Evolutionary conservation across 2,113 vertebrate genomes (phyloP).

Genomic region (Oxyruncus cristatus): DNA sequence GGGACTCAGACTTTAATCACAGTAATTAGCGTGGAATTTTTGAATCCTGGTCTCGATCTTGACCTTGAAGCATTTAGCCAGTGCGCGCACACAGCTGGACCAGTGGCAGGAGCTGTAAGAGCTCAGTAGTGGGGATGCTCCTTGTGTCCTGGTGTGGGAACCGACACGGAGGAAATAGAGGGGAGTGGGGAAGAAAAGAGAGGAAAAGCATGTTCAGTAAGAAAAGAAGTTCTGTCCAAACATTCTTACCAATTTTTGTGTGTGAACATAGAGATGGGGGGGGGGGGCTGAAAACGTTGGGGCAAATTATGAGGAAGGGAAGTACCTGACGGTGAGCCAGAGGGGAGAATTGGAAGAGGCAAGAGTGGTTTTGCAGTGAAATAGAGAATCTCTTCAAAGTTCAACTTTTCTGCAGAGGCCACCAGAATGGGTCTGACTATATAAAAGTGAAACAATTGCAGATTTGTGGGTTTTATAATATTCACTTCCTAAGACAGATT

Average conservation of each 20-base stretch:
- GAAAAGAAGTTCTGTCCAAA: neutral
- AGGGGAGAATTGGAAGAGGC: neutral
- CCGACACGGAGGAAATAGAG: neutral
- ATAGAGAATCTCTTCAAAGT: neutral
- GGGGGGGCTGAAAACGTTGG: neutral
- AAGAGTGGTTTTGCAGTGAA: neutral
- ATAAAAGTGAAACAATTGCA: neutral
- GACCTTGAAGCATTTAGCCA: conserved; percentile 57
- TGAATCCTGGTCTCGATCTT: conserved; percentile 28
- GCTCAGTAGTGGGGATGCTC: neutral
- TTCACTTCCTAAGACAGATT: neutral
- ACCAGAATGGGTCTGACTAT: neutral
- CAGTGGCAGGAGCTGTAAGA: neutral
- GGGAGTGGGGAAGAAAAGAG: neutral
- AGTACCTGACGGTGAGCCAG: neutral
- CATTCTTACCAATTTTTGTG: neutral
- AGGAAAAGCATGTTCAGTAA: neutral
- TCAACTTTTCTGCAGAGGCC: neutral
- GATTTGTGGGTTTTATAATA: neutral
- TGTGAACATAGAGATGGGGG: neutral
- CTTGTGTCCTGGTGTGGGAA: neutral
- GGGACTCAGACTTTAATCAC: conserved; percentile 49
- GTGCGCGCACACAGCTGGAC: neutral
- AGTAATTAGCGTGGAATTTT: conserved; percentile 69
- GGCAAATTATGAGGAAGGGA: neutral